Evolutionary conservation across 2,888 invertebrate species (phyloP), one percentile per base, ranked within the genome.

Genomic region (Oscheius onirici): DNA sequence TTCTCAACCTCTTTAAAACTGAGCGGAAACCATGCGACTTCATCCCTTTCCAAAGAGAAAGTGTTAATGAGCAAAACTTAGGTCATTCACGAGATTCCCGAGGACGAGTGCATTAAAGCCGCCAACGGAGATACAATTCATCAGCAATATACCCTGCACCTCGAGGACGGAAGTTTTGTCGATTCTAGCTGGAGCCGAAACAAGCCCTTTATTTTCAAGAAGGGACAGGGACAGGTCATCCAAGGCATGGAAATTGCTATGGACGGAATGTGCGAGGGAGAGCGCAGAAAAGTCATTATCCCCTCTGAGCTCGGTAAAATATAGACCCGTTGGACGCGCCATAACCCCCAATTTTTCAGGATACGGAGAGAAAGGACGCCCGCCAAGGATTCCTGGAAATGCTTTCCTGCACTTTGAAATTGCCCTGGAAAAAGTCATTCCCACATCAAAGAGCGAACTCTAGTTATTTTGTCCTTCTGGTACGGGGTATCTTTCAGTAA

Each of bases 261-360:
- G 86, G 75, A 74, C 8, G 85, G 82, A 20, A 86, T 86, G 86
- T 86, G 86, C 65, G 80, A 86, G 71, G 87, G 86, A 34, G 86
- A 86, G 60, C 52, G 81, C 6, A 69, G 86, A 17, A 83, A 80
- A 61, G 78, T 86, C 40, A 75, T 85, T 52, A 84, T 86, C 58
- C 86, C 86, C 8, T 83, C 87, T 28, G 82, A 83, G 57, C 75
- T 82, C 1, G 84, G 84, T 83, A 51, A 70, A 55, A 11, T 43
- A 41, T 20, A 55, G n/a, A n/a, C n/a, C n/a, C n/a, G n/a, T 60
- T 10, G 24, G 46, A 8, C 46, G 34, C 5, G 34, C 26, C 5
- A 24, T 26, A 55, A 34, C 0, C 24, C n/a, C 24, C n/a, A 24
- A 22, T 11, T 34, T 57, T 57, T n/a, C 61, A 83, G 85, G 78